Conservation (phyloP, 2,888 invertebrate genomes). For the Andrena camellia region DNA sequence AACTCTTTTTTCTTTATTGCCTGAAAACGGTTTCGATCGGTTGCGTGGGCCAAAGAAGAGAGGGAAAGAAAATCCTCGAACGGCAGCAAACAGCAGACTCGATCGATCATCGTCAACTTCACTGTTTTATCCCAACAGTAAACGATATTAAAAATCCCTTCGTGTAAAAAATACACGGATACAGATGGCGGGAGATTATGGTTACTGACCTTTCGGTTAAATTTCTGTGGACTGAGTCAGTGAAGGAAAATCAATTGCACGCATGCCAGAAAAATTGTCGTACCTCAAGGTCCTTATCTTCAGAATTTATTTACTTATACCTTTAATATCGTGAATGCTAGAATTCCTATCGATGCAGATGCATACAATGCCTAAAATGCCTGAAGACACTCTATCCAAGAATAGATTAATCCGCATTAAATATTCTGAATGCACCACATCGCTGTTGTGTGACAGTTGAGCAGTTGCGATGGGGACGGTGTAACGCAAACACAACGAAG, state of each 20-base stretch:
- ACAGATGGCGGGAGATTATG: background rate
- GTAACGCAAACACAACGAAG: background rate
- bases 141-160: slow-evolving; percentile 24
- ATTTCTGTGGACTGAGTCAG: no score
- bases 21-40: background rate
- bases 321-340: no score
- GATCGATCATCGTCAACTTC: slow-evolving; percentile 30
- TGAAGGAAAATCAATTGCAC: no score
- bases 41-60: background rate
- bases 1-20: background rate
- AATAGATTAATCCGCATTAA: background rate
- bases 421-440: background rate
- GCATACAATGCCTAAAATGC: no score
- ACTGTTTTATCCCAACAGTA: background rate
- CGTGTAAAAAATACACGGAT: slow-evolving; percentile 5
- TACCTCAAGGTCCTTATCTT: no score
- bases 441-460: background rate
- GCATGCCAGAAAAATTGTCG: no score
- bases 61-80: background rate
- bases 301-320: no score
- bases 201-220: background rate
- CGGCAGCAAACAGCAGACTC: slow-evolving; percentile 8
- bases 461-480: background rate
- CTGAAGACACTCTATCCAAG: no score
- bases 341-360: no score